These are phyloP conservation scores for Endomychus coccineus DNA, from an alignment of 2,888 invertebrate genomes.

Conservation along the genomic window DNA sequence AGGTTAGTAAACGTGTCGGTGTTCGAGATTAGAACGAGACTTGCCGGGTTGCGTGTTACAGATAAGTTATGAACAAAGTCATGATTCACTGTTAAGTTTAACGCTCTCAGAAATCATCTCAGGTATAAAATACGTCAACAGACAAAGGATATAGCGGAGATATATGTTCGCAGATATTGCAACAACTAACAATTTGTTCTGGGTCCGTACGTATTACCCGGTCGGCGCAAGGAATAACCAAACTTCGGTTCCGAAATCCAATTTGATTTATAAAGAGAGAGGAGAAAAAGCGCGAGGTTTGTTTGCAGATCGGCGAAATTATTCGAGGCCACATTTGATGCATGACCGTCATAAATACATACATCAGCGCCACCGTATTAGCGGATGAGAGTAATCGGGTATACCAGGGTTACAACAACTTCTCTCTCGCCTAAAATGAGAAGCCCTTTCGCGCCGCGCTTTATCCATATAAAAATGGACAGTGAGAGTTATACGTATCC, in stretches of 20 bases:
- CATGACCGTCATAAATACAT: slow-evolving; percentile 41
- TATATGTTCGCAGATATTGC: slow-evolving; percentile 29
- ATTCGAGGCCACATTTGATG: slow-evolving; percentile 40
- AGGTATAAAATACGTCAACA: slow-evolving; percentile 31
- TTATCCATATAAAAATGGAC: too few species aligned
- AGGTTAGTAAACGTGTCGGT: neutral
- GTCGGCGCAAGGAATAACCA: slow-evolving; percentile 32
- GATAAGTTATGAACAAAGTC: slow-evolving; percentile 19
- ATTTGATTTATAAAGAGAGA: slow-evolving; percentile 43
- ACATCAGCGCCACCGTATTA: slow-evolving; percentile 38
- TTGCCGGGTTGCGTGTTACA: slow-evolving; percentile 6
- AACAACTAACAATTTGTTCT: slow-evolving; percentile 37
- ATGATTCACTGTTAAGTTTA: slow-evolving; percentile 23
- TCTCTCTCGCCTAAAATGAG: too few species aligned
- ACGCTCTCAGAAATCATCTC: slow-evolving; percentile 25
- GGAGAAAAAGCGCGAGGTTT: slow-evolving; percentile 36
- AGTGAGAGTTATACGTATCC: too few species aligned
- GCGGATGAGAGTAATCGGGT: slow-evolving; percentile 37
- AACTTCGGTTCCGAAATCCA: slow-evolving; percentile 35
- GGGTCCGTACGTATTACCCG: slow-evolving; percentile 25
- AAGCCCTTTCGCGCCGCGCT: too few species aligned
- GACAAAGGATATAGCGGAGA: slow-evolving; percentile 30
- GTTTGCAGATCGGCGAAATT: slow-evolving; percentile 40
- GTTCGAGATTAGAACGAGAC: slow-evolving; percentile 2
- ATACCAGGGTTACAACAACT: too few species aligned